Percentiles rank a stretch among this genome's conserved stretches.
phyloP scores from a whole-genome alignment of 2,888 invertebrate species.

The Amphipyra tragopoginis region DNA sequence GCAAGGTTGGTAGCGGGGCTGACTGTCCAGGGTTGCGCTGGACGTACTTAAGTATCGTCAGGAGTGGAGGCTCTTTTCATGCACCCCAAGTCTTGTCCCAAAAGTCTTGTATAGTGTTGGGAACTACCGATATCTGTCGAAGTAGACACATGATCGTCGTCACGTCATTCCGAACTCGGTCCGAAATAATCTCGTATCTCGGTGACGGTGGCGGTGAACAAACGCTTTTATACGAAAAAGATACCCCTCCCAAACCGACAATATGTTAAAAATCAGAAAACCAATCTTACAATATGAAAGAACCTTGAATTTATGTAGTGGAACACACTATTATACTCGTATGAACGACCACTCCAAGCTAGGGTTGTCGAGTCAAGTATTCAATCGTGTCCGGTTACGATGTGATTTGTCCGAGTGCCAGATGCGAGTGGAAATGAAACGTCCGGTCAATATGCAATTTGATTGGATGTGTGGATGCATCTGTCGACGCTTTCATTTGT shows the following conservation, averaged over 20 bases:
- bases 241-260: background rate
- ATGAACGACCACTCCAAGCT: conserved; percentile 14
- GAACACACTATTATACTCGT: conserved; percentile 36
- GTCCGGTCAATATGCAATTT: conserved; percentile 27
- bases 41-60: too few species aligned
- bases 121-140: too few species aligned
- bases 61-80: too few species aligned
- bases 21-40: too few species aligned
- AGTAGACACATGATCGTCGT: too few species aligned
- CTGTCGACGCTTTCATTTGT: background rate
- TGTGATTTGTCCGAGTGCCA: conserved; percentile 26
- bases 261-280: conserved; percentile 13
- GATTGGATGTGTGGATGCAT: conserved; percentile 11
- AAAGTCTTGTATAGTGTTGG: too few species aligned
- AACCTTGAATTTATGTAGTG: conserved; percentile 25
- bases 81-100: too few species aligned
- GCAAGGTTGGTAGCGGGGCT: too few species aligned
- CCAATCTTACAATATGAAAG: conserved; percentile 22
- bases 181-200: too few species aligned
- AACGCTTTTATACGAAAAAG: background rate
- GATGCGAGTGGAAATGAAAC: conserved; percentile 44
- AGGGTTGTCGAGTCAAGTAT: conserved; percentile 29
- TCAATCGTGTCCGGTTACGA: conserved; percentile 1
- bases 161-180: too few species aligned
- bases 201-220: too few species aligned